Evolutionary conservation across 1,140 invertebrate genomes (phyloP).

Genomic region (Andrena cerasifolii): DNA sequence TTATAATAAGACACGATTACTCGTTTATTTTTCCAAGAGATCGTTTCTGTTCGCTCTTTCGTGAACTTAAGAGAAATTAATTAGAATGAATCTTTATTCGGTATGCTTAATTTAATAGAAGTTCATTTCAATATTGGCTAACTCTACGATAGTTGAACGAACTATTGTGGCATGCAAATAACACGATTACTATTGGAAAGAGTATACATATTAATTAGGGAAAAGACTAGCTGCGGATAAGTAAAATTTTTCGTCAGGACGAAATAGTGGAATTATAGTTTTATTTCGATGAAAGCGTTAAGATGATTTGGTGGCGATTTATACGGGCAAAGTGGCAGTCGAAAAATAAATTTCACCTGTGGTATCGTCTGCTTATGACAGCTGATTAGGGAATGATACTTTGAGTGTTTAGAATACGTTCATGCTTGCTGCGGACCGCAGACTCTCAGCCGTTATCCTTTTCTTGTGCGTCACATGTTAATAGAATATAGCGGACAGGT

Average conservation of each 20-base stretch:
- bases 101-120: too few species aligned
- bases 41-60: too few species aligned
- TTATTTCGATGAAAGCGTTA: background rate
- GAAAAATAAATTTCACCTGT: slow-evolving; percentile 52
- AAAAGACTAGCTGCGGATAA: background rate
- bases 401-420: slow-evolving; percentile 25
- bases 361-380: slow-evolving; percentile 68
- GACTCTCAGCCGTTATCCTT: slow-evolving; percentile 30
- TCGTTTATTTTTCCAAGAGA: too few species aligned
- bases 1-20: too few species aligned
- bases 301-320: background rate
- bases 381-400: slow-evolving; percentile 58
- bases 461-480: slow-evolving; percentile 35
- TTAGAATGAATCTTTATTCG: too few species aligned
- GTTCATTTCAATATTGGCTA: too few species aligned
- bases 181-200: too few species aligned
- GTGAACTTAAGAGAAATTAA: too few species aligned
- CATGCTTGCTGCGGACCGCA: slow-evolving; percentile 34
- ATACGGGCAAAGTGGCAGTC: background rate
- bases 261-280: background rate
- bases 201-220: background rate
- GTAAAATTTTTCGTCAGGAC: background rate
- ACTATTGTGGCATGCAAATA: too few species aligned
- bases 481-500: background rate
- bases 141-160: too few species aligned